phyloP scores from a whole-genome alignment of 2,888 invertebrate species.

The Timandra comae region DNA sequence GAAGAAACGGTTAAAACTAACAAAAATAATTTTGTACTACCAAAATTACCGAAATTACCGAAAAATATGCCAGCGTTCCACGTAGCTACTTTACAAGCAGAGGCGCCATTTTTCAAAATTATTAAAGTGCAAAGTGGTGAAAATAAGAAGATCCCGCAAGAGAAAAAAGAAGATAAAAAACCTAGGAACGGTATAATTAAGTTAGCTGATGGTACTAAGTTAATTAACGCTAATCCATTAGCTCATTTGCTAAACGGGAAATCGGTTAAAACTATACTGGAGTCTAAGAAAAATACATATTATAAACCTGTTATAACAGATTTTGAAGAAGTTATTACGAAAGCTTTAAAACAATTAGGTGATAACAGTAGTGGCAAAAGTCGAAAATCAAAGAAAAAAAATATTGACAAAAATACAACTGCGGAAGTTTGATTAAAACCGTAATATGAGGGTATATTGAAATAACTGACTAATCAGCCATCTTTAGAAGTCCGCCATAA shows the following conservation, averaged over 20 bases:
- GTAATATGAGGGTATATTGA: too few species aligned
- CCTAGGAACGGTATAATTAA: slow-evolving; percentile 21
- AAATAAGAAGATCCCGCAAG: slow-evolving; percentile 1
- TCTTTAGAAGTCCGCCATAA: too few species aligned
- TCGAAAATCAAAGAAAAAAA: too few species aligned
- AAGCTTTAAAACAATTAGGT: slow-evolving; percentile 40
- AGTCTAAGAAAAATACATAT: slow-evolving; percentile 31
- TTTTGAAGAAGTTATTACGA: slow-evolving; percentile 39
- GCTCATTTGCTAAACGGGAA: slow-evolving; percentile 48
- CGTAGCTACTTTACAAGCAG: slow-evolving; percentile 47
- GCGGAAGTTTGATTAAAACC: too few species aligned
- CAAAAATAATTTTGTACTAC: slow-evolving; percentile 37
- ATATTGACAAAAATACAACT: too few species aligned
- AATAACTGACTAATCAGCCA: too few species aligned
- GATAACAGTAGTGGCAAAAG: too few species aligned
- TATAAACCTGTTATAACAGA: slow-evolving; percentile 34
- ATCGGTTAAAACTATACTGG: slow-evolving; percentile 29
- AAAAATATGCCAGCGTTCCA: slow-evolving; percentile 33
- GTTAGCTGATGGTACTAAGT: slow-evolving; percentile 47
- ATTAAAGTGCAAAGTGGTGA: slow-evolving; percentile 31
- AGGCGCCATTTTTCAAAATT: slow-evolving; percentile 61
- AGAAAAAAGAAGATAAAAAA: background rate
- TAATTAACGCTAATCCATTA: slow-evolving; percentile 54
- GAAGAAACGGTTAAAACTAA: slow-evolving; percentile 27
- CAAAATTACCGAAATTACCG: slow-evolving; percentile 42